phyloP scores from a whole-genome alignment of 2,797 vertebrate species.

The Aeoliscus strigatus region DNA sequence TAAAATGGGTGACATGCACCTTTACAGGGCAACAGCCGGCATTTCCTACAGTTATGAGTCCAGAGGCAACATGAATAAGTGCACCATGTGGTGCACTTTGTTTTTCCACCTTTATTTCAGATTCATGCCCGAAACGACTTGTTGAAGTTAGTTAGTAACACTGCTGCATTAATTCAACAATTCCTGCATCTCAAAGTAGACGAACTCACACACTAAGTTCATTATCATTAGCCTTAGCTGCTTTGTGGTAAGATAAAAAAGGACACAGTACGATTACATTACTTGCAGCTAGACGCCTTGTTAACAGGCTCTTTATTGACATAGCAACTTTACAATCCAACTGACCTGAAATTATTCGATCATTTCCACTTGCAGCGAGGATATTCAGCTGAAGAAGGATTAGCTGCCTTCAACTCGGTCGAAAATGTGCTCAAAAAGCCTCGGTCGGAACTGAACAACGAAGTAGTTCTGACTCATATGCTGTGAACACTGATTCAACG shows the following conservation, averaged over 20 bases:
- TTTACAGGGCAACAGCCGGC: slow-evolving; percentile 18
- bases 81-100: not conserved
- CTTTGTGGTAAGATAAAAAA: too few species aligned
- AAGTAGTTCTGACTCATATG: not conserved
- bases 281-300: not conserved
- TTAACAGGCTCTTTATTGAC: not conserved
- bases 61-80: not conserved
- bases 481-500: slow-evolving; percentile 9
- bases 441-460: not conserved
- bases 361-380: slow-evolving; percentile 25
- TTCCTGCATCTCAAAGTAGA: too few species aligned
- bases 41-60: slow-evolving; percentile 1
- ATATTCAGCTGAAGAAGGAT: not conserved
- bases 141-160: too few species aligned
- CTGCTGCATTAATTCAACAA: too few species aligned
- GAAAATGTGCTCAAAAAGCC: not conserved
- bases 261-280: not conserved
- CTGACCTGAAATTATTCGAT: slow-evolving; percentile 39
- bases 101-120: too few species aligned
- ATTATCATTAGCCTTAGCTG: too few species aligned
- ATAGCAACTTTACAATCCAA: slow-evolving; percentile 6
- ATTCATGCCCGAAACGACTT: too few species aligned
- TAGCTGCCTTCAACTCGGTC: not conserved
- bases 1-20: slow-evolving; percentile 5
- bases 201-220: too few species aligned